A percentile compares a stretch with the other conserved stretches of the same genome.
These are phyloP conservation scores for Alethe diademata DNA, from an alignment of 2,113 vertebrate species.

Conservation along the genomic window DNA sequence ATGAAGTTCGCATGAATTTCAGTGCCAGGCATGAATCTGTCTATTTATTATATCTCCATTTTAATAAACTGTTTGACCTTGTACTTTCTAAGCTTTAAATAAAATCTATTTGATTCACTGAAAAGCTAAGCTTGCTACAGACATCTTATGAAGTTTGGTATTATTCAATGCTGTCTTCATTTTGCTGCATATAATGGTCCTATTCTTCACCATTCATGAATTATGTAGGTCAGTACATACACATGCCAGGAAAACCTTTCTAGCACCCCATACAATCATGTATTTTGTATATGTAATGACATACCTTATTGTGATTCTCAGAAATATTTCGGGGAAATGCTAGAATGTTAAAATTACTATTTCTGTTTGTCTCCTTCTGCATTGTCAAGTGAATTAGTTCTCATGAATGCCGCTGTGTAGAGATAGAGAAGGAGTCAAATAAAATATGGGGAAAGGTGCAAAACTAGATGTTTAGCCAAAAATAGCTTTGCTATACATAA, in stretches of 20 bases:
- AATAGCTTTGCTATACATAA: neutral
- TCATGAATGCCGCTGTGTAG: neutral
- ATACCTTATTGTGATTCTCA: neutral
- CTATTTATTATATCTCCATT: conserved; percentile 5
- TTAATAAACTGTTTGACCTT: conserved; percentile 39
- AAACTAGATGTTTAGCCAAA: neutral
- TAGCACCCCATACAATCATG: neutral
- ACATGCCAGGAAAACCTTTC: conserved; percentile 41
- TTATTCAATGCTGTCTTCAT: conserved; percentile 10
- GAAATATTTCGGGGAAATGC: neutral
- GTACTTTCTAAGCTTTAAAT: conserved; percentile 17
- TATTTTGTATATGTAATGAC: conserved; percentile 29
- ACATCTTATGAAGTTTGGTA: conserved; percentile 9
- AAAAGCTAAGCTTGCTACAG: conserved; percentile 7
- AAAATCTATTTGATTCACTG: neutral
- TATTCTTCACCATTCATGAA: conserved; percentile 44
- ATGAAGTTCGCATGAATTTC: neutral
- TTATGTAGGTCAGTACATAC: conserved; percentile 43
- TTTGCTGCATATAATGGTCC: conserved; percentile 26
- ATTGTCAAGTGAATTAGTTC: neutral
- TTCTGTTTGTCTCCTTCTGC: neutral
- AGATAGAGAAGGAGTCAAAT: neutral
- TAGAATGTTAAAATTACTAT: neutral
- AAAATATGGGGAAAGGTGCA: neutral
- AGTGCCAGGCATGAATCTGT: neutral